These are phyloP conservation scores for Phengaris arion DNA, from an alignment of 2,888 invertebrate genomes.

Conservation along the genomic window DNA sequence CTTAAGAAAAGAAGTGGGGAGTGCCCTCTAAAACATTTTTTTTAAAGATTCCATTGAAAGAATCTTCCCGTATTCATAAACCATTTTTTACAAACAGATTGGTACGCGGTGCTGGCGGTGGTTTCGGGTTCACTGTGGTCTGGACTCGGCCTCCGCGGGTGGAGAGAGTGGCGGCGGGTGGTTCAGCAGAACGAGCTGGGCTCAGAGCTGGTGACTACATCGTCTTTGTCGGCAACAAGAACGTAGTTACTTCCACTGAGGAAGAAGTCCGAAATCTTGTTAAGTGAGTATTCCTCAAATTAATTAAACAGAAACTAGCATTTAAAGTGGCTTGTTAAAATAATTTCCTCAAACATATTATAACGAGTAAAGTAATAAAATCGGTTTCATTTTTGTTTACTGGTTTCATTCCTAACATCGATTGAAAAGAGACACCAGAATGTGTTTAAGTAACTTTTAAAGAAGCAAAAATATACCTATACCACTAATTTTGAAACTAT, in stretches of 20 bases:
- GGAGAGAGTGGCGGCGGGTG: constrained; percentile 88
- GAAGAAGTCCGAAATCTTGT: constrained; percentile 82
- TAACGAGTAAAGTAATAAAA: too few species aligned
- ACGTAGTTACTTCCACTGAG: constrained; percentile 89
- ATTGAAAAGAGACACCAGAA: too few species aligned
- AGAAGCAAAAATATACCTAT: too few species aligned
- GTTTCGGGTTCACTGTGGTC: constrained; percentile 92
- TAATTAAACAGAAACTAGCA: neutral
- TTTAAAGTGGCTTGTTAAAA: too few species aligned
- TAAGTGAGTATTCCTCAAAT: constrained; percentile 78
- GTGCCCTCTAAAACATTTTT: too few species aligned
- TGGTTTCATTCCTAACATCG: too few species aligned
- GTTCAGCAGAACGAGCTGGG: constrained; percentile 91
- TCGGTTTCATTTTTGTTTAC: too few species aligned
- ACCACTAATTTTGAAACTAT: neutral
- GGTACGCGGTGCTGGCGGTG: constrained; percentile 77
- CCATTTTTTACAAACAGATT: constrained; percentile 47
- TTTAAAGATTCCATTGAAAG: neutral
- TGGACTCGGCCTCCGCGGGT: constrained; percentile 94
- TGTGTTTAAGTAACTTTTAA: too few species aligned
- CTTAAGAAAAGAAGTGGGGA: too few species aligned
- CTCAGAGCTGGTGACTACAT: constrained; percentile 91
- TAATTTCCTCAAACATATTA: too few species aligned
- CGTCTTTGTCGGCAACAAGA: constrained; percentile 92
- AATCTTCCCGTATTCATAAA: neutral